phyloP scores from a whole-genome alignment of 2,113 vertebrate species.

The Acanthochromis polyacanthus region DNA sequence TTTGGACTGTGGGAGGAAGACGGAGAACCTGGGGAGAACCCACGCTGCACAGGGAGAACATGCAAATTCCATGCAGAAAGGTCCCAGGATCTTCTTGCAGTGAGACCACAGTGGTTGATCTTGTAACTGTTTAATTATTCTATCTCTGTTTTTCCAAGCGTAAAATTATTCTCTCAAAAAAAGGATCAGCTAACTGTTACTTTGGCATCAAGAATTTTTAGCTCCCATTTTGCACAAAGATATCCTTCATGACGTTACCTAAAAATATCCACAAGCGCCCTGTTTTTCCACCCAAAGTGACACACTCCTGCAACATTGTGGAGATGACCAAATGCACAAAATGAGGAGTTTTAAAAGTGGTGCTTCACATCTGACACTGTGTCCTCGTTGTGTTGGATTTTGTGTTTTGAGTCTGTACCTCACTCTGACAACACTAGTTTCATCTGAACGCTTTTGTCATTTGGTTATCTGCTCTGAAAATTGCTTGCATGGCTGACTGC shows the following conservation, averaged over 20 bases:
- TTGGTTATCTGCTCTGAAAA: not conserved
- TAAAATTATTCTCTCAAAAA: not conserved
- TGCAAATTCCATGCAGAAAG: too few relatives aligned
- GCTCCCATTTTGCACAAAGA: constrained; percentile 2
- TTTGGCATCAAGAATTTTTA: constrained; percentile 1
- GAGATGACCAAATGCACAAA: constrained; percentile 21
- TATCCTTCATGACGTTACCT: not conserved
- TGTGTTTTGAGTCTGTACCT: constrained; percentile 22
- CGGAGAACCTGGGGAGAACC: too few relatives aligned
- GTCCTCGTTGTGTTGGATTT: constrained; percentile 22
- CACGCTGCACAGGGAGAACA: too few relatives aligned
- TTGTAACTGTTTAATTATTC: not conserved
- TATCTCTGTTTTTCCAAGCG: not conserved
- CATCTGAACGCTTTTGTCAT: not conserved
- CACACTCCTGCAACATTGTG: not conserved
- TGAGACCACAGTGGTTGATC: too few relatives aligned
- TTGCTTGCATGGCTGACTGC: not conserved
- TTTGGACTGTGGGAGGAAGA: too few relatives aligned
- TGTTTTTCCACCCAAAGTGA: constrained; percentile 26
- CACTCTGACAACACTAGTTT: not conserved
- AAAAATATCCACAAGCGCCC: constrained; percentile 23
- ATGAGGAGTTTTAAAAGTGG: constrained; percentile 17
- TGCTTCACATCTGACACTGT: constrained; percentile 54
- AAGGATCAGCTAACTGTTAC: not conserved
- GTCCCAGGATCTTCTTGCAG: too few relatives aligned